Evolutionary conservation across 2,888 invertebrate genomes (phyloP).

Genomic region (Drosophila anceps): DNA sequence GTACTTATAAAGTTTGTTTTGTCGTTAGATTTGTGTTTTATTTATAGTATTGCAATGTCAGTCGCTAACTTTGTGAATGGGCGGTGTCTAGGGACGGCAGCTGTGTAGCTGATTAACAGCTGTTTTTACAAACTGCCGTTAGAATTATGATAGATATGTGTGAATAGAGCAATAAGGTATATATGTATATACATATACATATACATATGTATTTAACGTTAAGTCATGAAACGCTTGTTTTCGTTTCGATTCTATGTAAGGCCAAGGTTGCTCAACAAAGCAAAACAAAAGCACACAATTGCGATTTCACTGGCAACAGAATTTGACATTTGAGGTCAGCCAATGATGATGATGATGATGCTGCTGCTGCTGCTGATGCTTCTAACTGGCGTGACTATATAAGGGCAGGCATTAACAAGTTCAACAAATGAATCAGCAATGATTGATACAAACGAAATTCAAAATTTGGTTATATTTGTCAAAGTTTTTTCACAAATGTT

Average conservation of each 20-base stretch:
- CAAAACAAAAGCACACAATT: slow-evolving; percentile 65
- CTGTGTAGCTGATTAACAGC: slow-evolving; percentile 48
- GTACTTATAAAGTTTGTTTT: slow-evolving; percentile 49
- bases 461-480: slow-evolving; percentile 12
- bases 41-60: slow-evolving; percentile 76
- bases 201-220: slow-evolving; percentile 2
- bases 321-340: slow-evolving; percentile 78
- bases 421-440: slow-evolving; percentile 42
- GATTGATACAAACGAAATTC: slow-evolving; percentile 34
- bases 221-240: slow-evolving; percentile 45
- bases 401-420: slow-evolving; percentile 57
- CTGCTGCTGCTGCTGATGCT: slow-evolving; percentile 28
- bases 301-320: slow-evolving; percentile 50
- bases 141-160: slow-evolving; percentile 46
- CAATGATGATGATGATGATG: slow-evolving; percentile 39
- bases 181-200: neutral
- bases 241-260: slow-evolving; percentile 73
- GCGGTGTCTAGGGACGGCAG: slow-evolving; percentile 27
- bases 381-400: slow-evolving; percentile 66
- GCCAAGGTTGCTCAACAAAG: slow-evolving; percentile 72
- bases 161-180: slow-evolving; percentile 31
- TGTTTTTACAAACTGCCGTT: slow-evolving; percentile 65
- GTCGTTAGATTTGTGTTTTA: slow-evolving; percentile 51
- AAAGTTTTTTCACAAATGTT: neutral
- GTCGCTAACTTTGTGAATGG: slow-evolving; percentile 20